phyloP scores from a whole-genome alignment of 2,113 vertebrate genomes.

The Martes martes region DNA sequence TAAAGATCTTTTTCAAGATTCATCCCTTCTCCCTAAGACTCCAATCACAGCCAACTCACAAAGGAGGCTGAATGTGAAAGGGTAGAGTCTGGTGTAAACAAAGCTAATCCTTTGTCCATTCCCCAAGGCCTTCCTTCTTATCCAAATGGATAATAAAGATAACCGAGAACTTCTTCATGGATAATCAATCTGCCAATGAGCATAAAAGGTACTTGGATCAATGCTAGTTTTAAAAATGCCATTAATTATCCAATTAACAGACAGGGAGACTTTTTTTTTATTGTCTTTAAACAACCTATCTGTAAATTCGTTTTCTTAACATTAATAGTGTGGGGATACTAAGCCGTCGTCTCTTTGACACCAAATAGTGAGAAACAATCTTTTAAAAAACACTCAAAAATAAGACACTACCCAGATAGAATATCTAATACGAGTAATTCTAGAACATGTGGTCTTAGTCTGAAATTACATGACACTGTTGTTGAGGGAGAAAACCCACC shows the following conservation, averaged over 20 bases:
- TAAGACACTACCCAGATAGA: slow-evolving; percentile 6
- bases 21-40: slow-evolving; percentile 48
- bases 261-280: slow-evolving; percentile 44
- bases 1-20: slow-evolving; percentile 70
- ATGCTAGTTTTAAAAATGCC: slow-evolving; percentile 57
- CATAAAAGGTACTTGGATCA: slow-evolving; percentile 70
- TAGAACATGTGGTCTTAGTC: background rate
- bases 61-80: slow-evolving; percentile 55
- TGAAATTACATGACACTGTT: background rate
- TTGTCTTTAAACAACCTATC: slow-evolving; percentile 39
- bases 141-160: slow-evolving; percentile 57
- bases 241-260: slow-evolving; percentile 69
- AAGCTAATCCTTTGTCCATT: slow-evolving; percentile 67
- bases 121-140: slow-evolving; percentile 57
- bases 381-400: slow-evolving; percentile 1
- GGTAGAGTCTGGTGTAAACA: slow-evolving; percentile 57
- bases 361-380: slow-evolving; percentile 35
- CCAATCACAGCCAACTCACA: slow-evolving; percentile 59
- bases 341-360: slow-evolving; percentile 34
- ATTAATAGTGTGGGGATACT: slow-evolving; percentile 21
- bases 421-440: background rate
- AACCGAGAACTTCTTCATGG: slow-evolving; percentile 53
- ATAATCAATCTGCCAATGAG: slow-evolving; percentile 64
- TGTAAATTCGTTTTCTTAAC: slow-evolving; percentile 46
- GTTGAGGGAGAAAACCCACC: background rate